A percentile compares a stretch with the other conserved stretches of the same genome.
phyloP scores from a whole-genome alignment of 1,140 invertebrate species.

The Vanessa atalanta region DNA sequence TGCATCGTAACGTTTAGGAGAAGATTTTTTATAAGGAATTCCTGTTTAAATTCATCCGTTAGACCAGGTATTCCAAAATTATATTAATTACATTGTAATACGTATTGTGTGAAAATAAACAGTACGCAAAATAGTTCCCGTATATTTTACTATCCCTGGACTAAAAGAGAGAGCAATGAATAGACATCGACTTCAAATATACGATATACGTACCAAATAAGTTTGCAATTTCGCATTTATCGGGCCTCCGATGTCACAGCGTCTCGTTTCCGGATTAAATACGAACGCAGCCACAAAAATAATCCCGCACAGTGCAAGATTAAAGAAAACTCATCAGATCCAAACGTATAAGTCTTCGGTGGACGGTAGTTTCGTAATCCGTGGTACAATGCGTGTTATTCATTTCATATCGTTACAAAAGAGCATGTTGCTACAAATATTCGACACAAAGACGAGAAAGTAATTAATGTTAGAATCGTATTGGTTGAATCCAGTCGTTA shows the following conservation, averaged over 20 bases:
- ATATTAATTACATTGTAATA: too few relatives aligned
- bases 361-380: constrained; percentile 66
- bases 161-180: not conserved
- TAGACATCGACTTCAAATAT: not conserved
- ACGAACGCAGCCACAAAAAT: constrained; percentile 39
- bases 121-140: too few relatives aligned
- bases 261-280: constrained; percentile 37
- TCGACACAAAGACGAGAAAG: constrained; percentile 57
- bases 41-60: too few relatives aligned
- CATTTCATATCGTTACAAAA: constrained; percentile 73
- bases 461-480: constrained; percentile 73
- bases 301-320: constrained; percentile 44
- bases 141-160: too few relatives aligned
- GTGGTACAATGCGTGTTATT: constrained; percentile 64
- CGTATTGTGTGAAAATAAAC: too few relatives aligned
- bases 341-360: constrained; percentile 55
- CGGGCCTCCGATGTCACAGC: constrained; percentile 26
- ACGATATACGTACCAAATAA: not conserved
- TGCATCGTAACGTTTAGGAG: too few relatives aligned
- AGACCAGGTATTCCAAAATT: too few relatives aligned
- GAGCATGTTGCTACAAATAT: constrained; percentile 76
- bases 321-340: constrained; percentile 67
- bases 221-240: constrained; percentile 32
- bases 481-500: constrained; percentile 57
- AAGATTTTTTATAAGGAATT: too few relatives aligned